phyloP scores from a whole-genome alignment of 2,113 vertebrate species.

The Crypturellus undulatus region DNA sequence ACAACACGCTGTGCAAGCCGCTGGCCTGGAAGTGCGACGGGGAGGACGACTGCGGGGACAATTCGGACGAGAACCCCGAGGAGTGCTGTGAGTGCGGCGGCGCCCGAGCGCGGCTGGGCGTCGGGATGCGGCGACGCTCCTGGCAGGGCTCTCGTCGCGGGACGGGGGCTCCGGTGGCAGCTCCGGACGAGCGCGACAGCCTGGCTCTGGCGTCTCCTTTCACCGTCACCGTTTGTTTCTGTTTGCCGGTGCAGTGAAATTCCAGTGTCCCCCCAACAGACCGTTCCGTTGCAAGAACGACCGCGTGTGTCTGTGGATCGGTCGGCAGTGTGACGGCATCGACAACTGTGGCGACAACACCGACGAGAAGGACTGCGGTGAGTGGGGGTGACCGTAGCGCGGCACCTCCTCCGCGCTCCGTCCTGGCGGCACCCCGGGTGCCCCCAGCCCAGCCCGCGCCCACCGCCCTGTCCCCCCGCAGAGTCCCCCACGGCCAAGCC shows the following conservation, averaged over 20 bases:
- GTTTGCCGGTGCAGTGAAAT: constrained; percentile 82
- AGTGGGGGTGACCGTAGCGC: constrained; percentile 40
- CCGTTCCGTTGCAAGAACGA: constrained; percentile 94
- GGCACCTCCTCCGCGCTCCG: too few relatives aligned
- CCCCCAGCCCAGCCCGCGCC: background rate
- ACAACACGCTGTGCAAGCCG: constrained; percentile 96
- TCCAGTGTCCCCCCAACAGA: constrained; percentile 93
- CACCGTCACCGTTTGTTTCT: constrained; percentile 61
- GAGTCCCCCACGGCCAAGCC: constrained; percentile 70
- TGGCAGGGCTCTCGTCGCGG: background rate
- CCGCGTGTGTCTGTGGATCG: constrained; percentile 90
- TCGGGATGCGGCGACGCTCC: too few relatives aligned
- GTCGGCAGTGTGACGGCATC: constrained; percentile 89
- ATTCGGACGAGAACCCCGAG: constrained; percentile 93
- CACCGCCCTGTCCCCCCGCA: background rate
- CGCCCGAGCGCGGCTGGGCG: too few relatives aligned
- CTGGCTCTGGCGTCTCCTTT: constrained; percentile 48
- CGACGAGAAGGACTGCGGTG: constrained; percentile 92
- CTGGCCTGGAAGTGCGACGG: constrained; percentile 95
- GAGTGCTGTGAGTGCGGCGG: constrained; percentile 86
- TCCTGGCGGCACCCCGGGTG: background rate
- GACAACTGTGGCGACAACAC: constrained; percentile 94
- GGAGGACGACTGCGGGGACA: constrained; percentile 96
- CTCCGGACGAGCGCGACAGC: constrained; percentile 11
- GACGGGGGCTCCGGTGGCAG: constrained; percentile 31